Conservation (phyloP, 2,113 vertebrate genomes). For the Macrotus californicus region DNA sequence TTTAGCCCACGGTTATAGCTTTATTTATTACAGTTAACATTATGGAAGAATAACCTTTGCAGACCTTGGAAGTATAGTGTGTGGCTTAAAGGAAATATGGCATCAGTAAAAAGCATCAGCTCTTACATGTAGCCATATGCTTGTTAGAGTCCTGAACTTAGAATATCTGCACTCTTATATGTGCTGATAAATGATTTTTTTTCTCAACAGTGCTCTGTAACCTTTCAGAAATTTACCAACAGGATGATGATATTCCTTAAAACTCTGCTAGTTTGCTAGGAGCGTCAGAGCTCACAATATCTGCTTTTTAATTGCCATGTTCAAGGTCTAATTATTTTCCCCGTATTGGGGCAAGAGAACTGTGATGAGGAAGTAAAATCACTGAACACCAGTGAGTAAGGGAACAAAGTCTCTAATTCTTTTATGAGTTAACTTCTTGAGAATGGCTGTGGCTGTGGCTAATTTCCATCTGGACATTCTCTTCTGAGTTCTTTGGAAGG, state of each 20-base stretch:
- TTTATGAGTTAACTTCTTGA: constrained; percentile 1
- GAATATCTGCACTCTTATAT: neutral
- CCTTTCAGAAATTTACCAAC: neutral
- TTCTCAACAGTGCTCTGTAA: constrained; percentile 3
- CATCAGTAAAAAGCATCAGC: neutral
- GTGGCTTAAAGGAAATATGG: neutral
- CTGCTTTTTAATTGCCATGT: constrained; percentile 41
- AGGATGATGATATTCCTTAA: neutral
- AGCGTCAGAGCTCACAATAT: constrained; percentile 18
- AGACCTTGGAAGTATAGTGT: neutral
- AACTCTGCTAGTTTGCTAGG: neutral
- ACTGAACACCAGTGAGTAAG: constrained; percentile 16
- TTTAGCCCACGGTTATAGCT: neutral
- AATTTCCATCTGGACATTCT: constrained; percentile 13
- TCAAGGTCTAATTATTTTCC: constrained; percentile 62
- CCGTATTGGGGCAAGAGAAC: constrained; percentile 44
- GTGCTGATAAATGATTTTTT: neutral
- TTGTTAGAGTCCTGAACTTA: neutral
- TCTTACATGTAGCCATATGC: neutral
- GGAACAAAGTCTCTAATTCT: constrained; percentile 5
- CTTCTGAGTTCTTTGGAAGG: neutral
- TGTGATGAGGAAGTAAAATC: constrained; percentile 53
- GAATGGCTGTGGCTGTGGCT: neutral
- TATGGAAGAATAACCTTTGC: neutral
- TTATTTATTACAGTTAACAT: neutral